Base-by-base conservation (phyloP, 2,113 vertebrate genomes). In the Verasper variegatus region DNA sequence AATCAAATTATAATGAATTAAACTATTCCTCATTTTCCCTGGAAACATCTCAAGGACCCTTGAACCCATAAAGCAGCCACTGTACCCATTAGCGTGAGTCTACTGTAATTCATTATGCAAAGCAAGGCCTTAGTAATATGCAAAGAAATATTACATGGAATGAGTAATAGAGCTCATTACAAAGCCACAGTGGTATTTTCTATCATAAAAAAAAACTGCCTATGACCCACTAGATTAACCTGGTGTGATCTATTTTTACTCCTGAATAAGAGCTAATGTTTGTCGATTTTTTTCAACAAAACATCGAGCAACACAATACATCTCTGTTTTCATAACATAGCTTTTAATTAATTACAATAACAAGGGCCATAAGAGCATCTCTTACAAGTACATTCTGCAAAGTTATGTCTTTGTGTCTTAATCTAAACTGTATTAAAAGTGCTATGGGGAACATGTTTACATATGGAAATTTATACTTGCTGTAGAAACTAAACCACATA, bases 31-130 rank as follows among this genome's bases (percentile, higher is more conserved):
- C 24, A 71, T 51, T 71, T 75, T 59, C 9, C 51, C 56, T 71
- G 31, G 31, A 80, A 78, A 78, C 45, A 37, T 35, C 57, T 75
- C 26, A 71, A 69, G 71, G 45, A 75, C 64, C 78, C 64, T 74
- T 68, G 56, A 75, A 65, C 37, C 61, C 55, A 59, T 61, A 42
- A 51, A 81, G 61, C 59, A 65, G 54, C 49, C 68, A 78, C 3
- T 63, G n/a, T 27, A 78, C 70, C 65, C 59, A 54, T 84, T 81
- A 83, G 14, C 57, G 45, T 58, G 49, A 76, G 70, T 82, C 74
- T 70, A 66, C 31, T 56, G 42, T 73, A 58, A 76, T 69, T 67
- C 24, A 81, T 85, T 59, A 83, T 87, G 86, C 74, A 85, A 68
- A 82, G 27, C 71, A 85, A 66, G 78, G 27, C 31, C n/a, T 70